Evolutionary conservation across 1,140 invertebrate species (phyloP), one percentile per base, ranked within the genome.

Genomic region (Chironomus striatipennis): DNA sequence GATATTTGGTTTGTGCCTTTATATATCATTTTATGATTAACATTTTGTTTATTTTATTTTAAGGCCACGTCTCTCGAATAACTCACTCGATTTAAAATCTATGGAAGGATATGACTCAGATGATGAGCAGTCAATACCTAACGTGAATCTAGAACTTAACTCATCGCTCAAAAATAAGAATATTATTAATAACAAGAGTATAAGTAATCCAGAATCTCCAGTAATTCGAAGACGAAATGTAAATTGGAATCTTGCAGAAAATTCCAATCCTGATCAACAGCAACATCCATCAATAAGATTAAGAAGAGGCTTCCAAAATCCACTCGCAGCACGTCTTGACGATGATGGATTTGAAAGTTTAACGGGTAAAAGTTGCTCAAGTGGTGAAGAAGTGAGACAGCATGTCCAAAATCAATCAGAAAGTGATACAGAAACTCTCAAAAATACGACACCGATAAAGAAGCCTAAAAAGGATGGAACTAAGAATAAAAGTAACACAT

Each of bases 261-360:
- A 47, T 15, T 15, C 42, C 5, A 73, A 43, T 73, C 18, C 21
- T 76, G 79, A 24, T 72, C 64, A 67, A 21, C 65, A 70, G 18
- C 65, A 57, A 57, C 9, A n/a, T 15, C n/a, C 24, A 34, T 34
- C 24, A 34, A 34, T 57, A 15, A 57, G 47, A 57, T n/a, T n/a
- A n/a, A 12, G 47, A n/a, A 12, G 47, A 57, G 12, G n/a, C n/a
- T 57, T 57, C 5, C 12, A 57, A 0, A 15, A 57, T 57, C 47
- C 12, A 4, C n/a, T 57, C 4, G 12, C 47, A 15, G n/a, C 18
- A 8, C 17, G 18, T 20, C 77, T 80, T 34, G 91, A 92, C 70
- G 92, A 94, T 79, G 92, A 94, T 82, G 92, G 92, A 15, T 93
- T 94, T 81, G 92, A 93, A 83, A 93, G 92, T 79, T 84, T 94